Evolutionary conservation across 2,888 invertebrate species (phyloP), one percentile per base, ranked within the genome.

Genomic region (Lumbricus terrestris): DNA sequence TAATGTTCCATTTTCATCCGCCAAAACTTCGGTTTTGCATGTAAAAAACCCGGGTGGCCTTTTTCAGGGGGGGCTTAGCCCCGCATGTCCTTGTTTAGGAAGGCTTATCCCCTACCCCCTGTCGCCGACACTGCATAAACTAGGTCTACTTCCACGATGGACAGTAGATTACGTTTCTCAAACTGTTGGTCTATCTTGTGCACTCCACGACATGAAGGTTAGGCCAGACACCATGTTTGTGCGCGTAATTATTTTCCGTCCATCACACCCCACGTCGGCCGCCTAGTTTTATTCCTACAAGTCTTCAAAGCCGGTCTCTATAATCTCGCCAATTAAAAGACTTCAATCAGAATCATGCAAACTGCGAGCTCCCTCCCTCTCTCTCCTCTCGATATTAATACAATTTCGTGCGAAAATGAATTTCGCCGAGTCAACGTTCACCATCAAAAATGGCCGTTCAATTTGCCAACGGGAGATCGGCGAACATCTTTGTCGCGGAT

Each of bases 361-460:
- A n/a, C 69, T n/a, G 69, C 69, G 69, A 69, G 69, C n/a, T n/a
- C n/a, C n/a, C n/a, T 47, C 69, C n/a, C 69, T 69, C 69, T 47
- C 69, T 69, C 69, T 69, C 69, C 69, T 69, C n/a, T n/a, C 69
- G 8, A 69, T 69, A 69, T 69, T 69, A 69, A 69, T 69, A n/a
- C 69, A 69, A 69, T 69, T 69, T 69, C 69, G n/a, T 0, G n/a
- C 69, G 69, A n/a, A 69, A 69, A 69, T 69, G 69, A 69, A 69
- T 69, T n/a, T 69, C 8, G 69, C 69, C 29, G 69, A 69, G 69
- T n/a, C 69, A 69, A 69, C n/a, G 69, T n/a, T n/a, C 29, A n/a
- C 69, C 69, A 69, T 69, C 69, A 69, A 69, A 69, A n/a, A 69
- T 69, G 69, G 69, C 69, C 69, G 69, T 69, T 69, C 69, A 69